Evolutionary conservation across 1,140 invertebrate genomes (phyloP).

Genomic region (Proales similis): DNA sequence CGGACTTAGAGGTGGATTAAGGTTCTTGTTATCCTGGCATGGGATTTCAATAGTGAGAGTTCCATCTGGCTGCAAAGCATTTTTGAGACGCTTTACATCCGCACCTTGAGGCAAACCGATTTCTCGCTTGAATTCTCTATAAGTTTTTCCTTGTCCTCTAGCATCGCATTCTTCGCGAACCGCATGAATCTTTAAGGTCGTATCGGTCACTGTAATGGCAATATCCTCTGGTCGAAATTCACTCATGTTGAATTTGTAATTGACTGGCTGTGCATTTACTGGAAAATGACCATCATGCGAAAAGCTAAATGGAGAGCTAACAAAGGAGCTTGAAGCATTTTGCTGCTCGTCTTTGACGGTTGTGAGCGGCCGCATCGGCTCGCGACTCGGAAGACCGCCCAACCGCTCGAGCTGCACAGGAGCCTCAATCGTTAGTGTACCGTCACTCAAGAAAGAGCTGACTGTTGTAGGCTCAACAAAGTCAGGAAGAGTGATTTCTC

Average conservation of each 20-base stretch:
- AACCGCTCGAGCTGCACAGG: slow-evolving; percentile 19
- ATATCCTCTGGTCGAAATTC: slow-evolving; percentile 37
- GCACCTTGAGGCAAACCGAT: slow-evolving; percentile 27
- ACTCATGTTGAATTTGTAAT: slow-evolving; percentile 36
- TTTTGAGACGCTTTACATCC: slow-evolving; percentile 24
- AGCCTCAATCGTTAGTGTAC: slow-evolving; percentile 24
- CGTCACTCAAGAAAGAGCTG: slow-evolving; percentile 25
- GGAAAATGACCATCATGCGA: too few relatives aligned
- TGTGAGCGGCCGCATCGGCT: neutral
- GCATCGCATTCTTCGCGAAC: slow-evolving; percentile 26
- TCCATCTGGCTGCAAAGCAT: slow-evolving; percentile 30
- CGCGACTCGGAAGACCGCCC: neutral
- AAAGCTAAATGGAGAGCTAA: too few relatives aligned
- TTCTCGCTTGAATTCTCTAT: slow-evolving; percentile 37
- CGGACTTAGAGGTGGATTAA: neutral
- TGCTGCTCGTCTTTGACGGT: neutral
- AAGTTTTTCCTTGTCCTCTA: slow-evolving; percentile 4
- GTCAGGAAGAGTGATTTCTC: slow-evolving; percentile 36
- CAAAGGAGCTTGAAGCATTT: neutral
- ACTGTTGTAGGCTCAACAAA: slow-evolving; percentile 27
- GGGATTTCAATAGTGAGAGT: slow-evolving; percentile 29
- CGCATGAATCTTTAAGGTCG: slow-evolving; percentile 28
- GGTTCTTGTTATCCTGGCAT: neutral
- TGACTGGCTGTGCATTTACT: slow-evolving; percentile 5
- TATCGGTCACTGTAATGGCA: slow-evolving; percentile 24